Conservation (phyloP, 2,113 vertebrate genomes). For the Megaleporinus macrocephalus region DNA sequence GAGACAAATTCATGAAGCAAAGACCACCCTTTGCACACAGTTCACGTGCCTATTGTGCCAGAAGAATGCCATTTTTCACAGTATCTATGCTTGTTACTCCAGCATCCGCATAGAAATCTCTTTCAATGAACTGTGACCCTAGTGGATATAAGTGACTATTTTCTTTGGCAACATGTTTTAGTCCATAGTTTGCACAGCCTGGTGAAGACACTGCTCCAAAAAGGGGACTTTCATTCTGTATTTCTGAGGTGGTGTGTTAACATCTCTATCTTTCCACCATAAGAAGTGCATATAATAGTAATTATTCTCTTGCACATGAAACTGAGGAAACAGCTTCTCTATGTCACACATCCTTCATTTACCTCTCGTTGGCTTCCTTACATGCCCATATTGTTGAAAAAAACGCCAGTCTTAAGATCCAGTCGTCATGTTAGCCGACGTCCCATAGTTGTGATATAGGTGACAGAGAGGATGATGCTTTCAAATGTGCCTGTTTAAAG, state of each 20-base stretch:
- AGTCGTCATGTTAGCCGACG: too few relatives aligned
- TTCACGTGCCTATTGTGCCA: neutral
- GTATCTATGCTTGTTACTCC: neutral
- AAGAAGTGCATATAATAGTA: conserved; percentile 13
- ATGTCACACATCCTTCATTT: conserved; percentile 39
- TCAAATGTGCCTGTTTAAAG: too few relatives aligned
- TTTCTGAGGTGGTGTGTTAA: neutral
- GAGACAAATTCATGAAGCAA: conserved; percentile 26
- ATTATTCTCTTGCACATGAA: conserved; percentile 7
- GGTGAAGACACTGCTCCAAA: conserved; percentile 6
- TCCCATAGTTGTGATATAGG: too few relatives aligned
- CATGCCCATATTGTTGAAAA: too few relatives aligned
- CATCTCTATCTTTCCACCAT: conserved; percentile 11
- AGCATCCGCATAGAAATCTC: conserved; percentile 30
- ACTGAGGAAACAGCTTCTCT: conserved; percentile 34
- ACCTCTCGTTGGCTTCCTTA: too few relatives aligned
- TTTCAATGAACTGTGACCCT: conserved; percentile 7
- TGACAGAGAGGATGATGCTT: too few relatives aligned
- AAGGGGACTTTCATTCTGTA: conserved; percentile 7
- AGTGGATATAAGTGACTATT: neutral
- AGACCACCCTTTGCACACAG: conserved; percentile 6
- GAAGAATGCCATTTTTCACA: neutral
- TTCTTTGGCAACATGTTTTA: conserved; percentile 26
- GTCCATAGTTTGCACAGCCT: conserved; percentile 12
- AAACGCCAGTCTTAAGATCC: too few relatives aligned